Conservation (phyloP, 2,113 vertebrate species). For the Acanthochromis polyacanthus region DNA sequence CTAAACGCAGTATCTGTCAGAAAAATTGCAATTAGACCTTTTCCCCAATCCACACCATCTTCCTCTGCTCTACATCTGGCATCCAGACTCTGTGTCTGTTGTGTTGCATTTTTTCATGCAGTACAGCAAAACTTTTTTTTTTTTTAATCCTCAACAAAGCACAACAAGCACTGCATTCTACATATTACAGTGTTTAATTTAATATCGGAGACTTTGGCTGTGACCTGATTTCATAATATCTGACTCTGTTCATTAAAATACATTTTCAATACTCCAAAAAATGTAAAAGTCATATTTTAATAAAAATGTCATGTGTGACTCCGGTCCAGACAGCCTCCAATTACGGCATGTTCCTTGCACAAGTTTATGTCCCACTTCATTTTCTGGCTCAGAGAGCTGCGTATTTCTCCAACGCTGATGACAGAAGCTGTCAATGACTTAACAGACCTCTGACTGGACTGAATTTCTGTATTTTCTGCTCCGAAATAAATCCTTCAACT, state of each 20-base stretch:
- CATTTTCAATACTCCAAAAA: background rate
- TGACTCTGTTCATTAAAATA: too few relatives aligned
- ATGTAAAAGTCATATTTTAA: slow-evolving; percentile 3
- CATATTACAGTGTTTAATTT: background rate
- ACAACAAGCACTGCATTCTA: background rate
- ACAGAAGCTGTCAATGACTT: slow-evolving; percentile 13
- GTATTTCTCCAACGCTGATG: slow-evolving; percentile 7
- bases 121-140: background rate
- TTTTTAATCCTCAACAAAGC: background rate
- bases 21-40: background rate
- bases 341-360: slow-evolving; percentile 1
- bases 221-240: background rate
- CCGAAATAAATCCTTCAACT: slow-evolving; percentile 2
- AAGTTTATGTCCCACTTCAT: slow-evolving; percentile 36
- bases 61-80: background rate
- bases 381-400: slow-evolving; percentile 18
- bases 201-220: background rate
- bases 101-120: background rate
- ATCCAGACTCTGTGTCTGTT: background rate
- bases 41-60: background rate
- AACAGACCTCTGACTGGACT: background rate
- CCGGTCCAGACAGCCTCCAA: slow-evolving; percentile 12
- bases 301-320: slow-evolving; percentile 18
- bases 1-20: too few relatives aligned
- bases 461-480: background rate